These are phyloP conservation scores for Campoletis sonorensis DNA, from an alignment of 1,140 invertebrate genomes.

Conservation along the genomic window DNA sequence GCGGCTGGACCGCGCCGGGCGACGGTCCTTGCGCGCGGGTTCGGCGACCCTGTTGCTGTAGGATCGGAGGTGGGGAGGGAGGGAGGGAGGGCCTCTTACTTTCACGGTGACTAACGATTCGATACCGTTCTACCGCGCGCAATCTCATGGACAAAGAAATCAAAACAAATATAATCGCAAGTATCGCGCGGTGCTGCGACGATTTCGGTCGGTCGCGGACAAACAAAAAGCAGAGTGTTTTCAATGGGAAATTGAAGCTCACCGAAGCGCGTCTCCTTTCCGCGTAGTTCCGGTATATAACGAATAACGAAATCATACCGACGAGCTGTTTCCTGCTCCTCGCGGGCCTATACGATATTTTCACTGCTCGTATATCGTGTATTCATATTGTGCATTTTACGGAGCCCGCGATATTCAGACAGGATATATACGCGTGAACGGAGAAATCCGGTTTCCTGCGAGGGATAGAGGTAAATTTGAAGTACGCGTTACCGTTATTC, in stretches of 20 bases:
- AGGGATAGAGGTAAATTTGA: not conserved
- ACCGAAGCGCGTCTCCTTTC: constrained; percentile 33
- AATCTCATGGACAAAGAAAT: constrained; percentile 12
- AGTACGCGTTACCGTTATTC: constrained; percentile 1
- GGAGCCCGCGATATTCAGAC: not conserved
- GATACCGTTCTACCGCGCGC: constrained; percentile 43
- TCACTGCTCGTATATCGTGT: constrained; percentile 20
- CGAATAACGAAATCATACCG: constrained; percentile 1
- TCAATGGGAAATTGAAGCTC: not conserved
- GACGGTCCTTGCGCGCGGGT: constrained; percentile 56
- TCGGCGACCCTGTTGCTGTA: constrained; percentile 63
- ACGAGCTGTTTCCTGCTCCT: constrained; percentile 29
- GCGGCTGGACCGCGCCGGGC: no score
- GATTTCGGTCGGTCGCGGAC: not conserved
- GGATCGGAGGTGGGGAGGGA: no score
- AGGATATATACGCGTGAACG: no score
- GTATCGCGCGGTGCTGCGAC: not conserved
- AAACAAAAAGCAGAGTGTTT: constrained; percentile 24
- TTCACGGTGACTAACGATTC: constrained; percentile 58
- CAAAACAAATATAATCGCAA: not conserved
- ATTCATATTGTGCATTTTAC: not conserved
- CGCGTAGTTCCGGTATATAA: constrained; percentile 15
- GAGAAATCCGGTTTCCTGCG: constrained; percentile 9
- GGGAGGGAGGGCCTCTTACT: constrained; percentile 61
- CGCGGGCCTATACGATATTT: constrained; percentile 25